A percentile compares a stretch with the other conserved stretches of the same genome.
These are phyloP conservation scores for Megalonaias nervosa DNA, from an alignment of 1,140 invertebrate genomes.

Conservation along the genomic window DNA sequence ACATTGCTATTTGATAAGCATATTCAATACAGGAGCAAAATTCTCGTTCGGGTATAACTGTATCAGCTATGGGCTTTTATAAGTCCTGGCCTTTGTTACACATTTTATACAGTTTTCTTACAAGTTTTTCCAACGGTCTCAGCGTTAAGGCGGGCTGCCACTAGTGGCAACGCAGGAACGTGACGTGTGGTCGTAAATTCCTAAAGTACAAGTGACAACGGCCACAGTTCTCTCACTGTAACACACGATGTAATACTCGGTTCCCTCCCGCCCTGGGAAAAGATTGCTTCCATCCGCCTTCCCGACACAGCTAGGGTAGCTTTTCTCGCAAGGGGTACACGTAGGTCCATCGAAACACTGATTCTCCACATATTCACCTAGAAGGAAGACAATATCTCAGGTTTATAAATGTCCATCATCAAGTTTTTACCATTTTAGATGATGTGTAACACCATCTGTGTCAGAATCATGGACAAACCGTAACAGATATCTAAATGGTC, in stretches of 20 bases:
- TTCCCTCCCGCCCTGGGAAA: slow-evolving; percentile 53
- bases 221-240: slow-evolving; percentile 52
- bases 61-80: too few species aligned
- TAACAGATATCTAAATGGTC: too few species aligned
- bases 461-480: too few species aligned
- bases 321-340: slow-evolving; percentile 51
- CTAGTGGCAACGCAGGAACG: slow-evolving; percentile 23
- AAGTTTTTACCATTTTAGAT: too few species aligned
- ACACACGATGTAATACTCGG: slow-evolving; percentile 52
- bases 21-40: too few species aligned
- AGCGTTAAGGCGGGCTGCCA: slow-evolving; percentile 12
- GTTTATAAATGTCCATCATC: too few species aligned
- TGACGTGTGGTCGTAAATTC: slow-evolving; percentile 42
- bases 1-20: too few species aligned
- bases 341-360: slow-evolving; percentile 46
- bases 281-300: slow-evolving; percentile 56
- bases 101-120: too few species aligned
- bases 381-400: slow-evolving; percentile 5
- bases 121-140: slow-evolving; percentile 9
- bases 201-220: slow-evolving; percentile 48
- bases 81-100: too few species aligned
- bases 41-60: too few species aligned
- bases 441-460: too few species aligned
- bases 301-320: slow-evolving; percentile 54
- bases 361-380: slow-evolving; percentile 59